Percentiles rank a stretch among this genome's conserved stretches.
Conservation (phyloP, 2,797 vertebrate genomes). For the Silurus aristotelis region DNA sequence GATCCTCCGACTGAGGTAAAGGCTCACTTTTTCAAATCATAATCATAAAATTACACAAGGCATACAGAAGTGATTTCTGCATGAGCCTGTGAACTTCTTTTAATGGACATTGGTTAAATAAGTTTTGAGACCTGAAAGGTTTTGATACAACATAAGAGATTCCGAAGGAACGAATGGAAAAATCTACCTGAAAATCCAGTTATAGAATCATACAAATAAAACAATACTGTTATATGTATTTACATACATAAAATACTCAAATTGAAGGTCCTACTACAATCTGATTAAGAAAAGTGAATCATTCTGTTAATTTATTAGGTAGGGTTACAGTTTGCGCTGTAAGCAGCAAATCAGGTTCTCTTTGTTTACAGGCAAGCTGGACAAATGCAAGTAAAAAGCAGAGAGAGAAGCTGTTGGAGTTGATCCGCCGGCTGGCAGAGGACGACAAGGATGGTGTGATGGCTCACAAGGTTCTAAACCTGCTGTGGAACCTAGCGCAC, state of each 20-base stretch:
- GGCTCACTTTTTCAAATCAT: background rate
- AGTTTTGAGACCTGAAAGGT: background rate
- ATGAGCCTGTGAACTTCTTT: background rate
- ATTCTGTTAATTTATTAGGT: background rate
- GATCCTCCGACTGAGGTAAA: background rate
- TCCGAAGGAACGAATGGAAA: background rate
- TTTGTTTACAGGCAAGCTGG: constrained; percentile 87
- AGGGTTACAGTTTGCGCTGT: background rate
- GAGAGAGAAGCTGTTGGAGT: constrained; percentile 93
- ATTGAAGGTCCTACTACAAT: background rate
- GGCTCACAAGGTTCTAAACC: constrained; percentile 98
- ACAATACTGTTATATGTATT: background rate
- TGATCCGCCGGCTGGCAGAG: constrained; percentile 95
- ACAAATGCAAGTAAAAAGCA: constrained; percentile 99
- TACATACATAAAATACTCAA: background rate
- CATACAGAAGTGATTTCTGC: background rate
- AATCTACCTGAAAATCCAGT: background rate
- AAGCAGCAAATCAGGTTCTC: background rate
- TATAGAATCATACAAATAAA: background rate
- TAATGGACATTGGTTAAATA: background rate
- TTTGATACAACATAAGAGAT: background rate
- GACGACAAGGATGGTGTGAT: constrained; percentile 99
- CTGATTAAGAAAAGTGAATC: background rate
- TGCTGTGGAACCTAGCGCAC: constrained; percentile 98
- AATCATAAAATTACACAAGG: background rate